phyloP scores from a whole-genome alignment of 2,797 vertebrate genomes.

The Paratrypauchen microcephalus region DNA sequence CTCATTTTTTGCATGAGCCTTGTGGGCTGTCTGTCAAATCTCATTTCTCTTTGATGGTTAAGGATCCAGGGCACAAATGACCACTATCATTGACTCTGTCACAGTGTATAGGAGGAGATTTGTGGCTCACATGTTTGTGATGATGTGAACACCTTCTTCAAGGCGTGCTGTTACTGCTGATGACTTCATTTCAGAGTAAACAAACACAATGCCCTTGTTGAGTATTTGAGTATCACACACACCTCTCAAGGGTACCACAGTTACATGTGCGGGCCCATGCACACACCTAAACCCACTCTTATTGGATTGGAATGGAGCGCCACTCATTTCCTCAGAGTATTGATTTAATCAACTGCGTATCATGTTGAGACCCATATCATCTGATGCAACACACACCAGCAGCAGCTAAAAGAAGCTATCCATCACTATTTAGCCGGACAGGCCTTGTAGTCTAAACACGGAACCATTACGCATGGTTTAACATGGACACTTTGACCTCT shows the following conservation, averaged over 20 bases:
- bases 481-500: conserved; percentile 77
- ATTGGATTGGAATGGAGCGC: conserved; percentile 76
- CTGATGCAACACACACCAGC: conserved; percentile 74
- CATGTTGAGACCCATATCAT: conserved; percentile 76
- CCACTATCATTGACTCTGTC: conserved; percentile 53
- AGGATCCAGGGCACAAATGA: conserved; percentile 48
- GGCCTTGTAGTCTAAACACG: conserved; percentile 76
- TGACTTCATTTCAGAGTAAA: conserved; percentile 67
- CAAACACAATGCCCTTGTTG: conserved; percentile 66
- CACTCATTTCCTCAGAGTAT: conserved; percentile 77
- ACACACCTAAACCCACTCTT: conserved; percentile 53
- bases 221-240: conserved; percentile 52
- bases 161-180: conserved; percentile 47
- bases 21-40: conserved; percentile 49
- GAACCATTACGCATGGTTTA: conserved; percentile 77
- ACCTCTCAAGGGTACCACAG: conserved; percentile 49
- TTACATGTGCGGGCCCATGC: conserved; percentile 21
- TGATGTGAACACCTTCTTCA: conserved; percentile 43
- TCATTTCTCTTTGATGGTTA: conserved; percentile 53
- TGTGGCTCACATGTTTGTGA: conserved; percentile 43
- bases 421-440: conserved; percentile 77
- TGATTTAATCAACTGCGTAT: conserved; percentile 78
- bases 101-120: conserved; percentile 38
- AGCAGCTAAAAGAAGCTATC: conserved; percentile 67
- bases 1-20: conserved; percentile 25